A percentile compares a stretch with the other conserved stretches of the same genome.
These are phyloP conservation scores for Danio choprae DNA, from an alignment of 2,797 vertebrate genomes.

Conservation along the genomic window DNA sequence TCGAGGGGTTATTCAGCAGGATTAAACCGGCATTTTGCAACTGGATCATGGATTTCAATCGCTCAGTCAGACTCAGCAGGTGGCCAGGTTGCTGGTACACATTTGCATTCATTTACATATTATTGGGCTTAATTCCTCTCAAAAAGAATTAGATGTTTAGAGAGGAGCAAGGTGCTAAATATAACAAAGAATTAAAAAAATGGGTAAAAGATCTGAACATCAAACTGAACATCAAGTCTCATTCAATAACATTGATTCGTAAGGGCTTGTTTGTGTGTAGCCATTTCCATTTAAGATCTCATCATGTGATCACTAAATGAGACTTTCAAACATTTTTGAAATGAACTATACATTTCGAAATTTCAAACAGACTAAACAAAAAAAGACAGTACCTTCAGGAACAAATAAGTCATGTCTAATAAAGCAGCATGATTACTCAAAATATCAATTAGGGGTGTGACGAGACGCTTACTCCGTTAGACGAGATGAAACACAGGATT, in stretches of 20 bases:
- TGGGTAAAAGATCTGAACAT: neutral
- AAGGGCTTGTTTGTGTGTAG: neutral
- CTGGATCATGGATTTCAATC: slow-evolving; percentile 36
- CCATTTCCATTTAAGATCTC: neutral
- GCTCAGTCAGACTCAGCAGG: slow-evolving; percentile 49
- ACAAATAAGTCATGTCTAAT: too few relatives aligned
- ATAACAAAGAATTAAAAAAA: neutral
- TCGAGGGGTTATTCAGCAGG: neutral
- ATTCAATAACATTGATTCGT: neutral
- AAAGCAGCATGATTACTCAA: too few relatives aligned
- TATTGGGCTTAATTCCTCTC: slow-evolving; percentile 3
- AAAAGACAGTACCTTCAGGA: too few relatives aligned
- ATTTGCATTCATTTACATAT: slow-evolving; percentile 59
- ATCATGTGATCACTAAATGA: neutral
- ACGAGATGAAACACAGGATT: too few relatives aligned
- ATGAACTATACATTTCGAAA: neutral
- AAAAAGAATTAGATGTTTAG: slow-evolving; percentile 2
- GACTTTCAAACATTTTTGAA: neutral
- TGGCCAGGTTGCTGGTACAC: slow-evolving; percentile 27
- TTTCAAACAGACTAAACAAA: neutral
- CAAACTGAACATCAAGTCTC: neutral
- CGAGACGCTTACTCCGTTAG: too few relatives aligned
- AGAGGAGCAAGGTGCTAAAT: neutral
- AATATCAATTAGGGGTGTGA: too few relatives aligned
- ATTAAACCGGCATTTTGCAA: slow-evolving; percentile 26